These are phyloP conservation scores for Adelosebastes latens DNA, from an alignment of 2,797 vertebrate species.

Conservation along the genomic window DNA sequence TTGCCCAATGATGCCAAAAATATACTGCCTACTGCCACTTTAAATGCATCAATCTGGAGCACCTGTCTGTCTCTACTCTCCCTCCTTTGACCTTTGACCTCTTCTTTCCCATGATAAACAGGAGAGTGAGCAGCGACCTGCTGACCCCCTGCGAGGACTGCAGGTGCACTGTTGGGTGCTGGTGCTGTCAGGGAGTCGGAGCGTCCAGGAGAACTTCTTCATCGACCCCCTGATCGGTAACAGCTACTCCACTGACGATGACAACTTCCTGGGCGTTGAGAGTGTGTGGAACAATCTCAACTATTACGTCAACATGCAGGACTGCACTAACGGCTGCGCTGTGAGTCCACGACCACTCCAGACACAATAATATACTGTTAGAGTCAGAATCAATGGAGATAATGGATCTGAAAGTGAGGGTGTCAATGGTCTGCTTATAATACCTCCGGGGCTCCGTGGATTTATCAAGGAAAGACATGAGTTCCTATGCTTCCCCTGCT, in stretches of 20 bases:
- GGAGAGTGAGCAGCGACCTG: constrained; percentile 63
- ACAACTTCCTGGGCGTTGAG: constrained; percentile 91
- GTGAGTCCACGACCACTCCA: constrained; percentile 63
- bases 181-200: constrained; percentile 86
- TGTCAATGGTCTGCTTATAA: too few species aligned
- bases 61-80: neutral
- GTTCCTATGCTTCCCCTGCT: too few species aligned
- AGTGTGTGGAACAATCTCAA: constrained; percentile 93
- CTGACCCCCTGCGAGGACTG: constrained; percentile 84
- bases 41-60: too few species aligned
- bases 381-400: neutral
- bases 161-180: constrained; percentile 93
- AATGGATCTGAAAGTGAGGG: neutral
- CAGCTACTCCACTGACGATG: constrained; percentile 75
- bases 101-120: constrained; percentile 30
- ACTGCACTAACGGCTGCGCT: constrained; percentile 86
- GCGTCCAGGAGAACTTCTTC: constrained; percentile 89
- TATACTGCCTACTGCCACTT: too few species aligned
- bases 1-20: too few species aligned
- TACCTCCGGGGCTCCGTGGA: too few species aligned
- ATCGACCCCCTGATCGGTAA: constrained; percentile 89
- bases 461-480: too few species aligned
- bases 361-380: neutral
- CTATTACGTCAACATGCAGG: constrained; percentile 95
- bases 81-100: neutral